Conservation (phyloP, 2,888 invertebrate species). For the Cordilura impudica region DNA sequence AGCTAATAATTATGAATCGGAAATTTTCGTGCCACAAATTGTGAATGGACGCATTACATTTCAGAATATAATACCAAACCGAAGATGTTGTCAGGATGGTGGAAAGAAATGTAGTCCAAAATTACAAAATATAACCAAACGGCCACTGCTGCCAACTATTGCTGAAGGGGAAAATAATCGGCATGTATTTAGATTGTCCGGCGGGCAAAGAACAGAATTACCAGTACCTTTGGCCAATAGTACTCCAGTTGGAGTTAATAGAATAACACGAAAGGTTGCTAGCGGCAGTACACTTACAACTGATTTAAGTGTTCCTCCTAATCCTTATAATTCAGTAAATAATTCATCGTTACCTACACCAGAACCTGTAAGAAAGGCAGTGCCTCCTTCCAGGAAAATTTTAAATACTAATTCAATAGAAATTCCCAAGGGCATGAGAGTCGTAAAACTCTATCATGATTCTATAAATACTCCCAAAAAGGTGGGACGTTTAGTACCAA, state of each 20-base stretch:
- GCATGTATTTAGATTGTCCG: not conserved
- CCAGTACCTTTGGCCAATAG: constrained; percentile 50
- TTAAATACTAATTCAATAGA: constrained; percentile 29
- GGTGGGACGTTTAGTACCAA: constrained; percentile 39
- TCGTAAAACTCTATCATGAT: constrained; percentile 56
- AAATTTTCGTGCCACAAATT: constrained; percentile 73
- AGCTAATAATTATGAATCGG: constrained; percentile 69
- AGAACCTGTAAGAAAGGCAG: constrained; percentile 60
- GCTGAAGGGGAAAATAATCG: not conserved
- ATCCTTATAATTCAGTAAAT: not conserved
- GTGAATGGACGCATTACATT: constrained; percentile 70
- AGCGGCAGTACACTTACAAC: not conserved
- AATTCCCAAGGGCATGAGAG: constrained; percentile 27
- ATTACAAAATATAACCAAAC: not conserved
- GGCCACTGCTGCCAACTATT: not conserved
- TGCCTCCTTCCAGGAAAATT: not conserved
- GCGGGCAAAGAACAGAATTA: not conserved
- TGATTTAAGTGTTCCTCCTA: not conserved
- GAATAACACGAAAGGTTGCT: not conserved
- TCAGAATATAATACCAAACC: constrained; percentile 69
- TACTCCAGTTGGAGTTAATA: constrained; percentile 6
- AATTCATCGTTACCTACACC: constrained; percentile 51
- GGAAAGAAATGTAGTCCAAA: not conserved
- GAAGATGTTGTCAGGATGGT: constrained; percentile 71
- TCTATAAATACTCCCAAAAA: constrained; percentile 46